These are phyloP conservation scores for Aphis gossypii DNA, from an alignment of 1,140 invertebrate species.

Conservation along the genomic window DNA sequence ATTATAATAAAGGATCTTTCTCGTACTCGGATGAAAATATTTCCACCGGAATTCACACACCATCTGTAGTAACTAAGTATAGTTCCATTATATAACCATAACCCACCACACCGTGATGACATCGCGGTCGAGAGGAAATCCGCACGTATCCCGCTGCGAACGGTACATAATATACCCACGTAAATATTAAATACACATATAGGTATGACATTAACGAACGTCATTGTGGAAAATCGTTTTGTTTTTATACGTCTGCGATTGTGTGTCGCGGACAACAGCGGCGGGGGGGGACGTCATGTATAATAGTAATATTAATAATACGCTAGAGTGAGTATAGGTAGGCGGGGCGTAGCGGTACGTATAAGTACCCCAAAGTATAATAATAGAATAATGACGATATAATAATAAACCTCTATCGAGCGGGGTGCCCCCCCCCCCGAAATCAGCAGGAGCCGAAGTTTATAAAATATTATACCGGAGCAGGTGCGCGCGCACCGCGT, in stretches of 20 bases:
- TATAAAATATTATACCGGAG: not conserved
- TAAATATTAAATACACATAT: no score
- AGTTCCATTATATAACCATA: no score
- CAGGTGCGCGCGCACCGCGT: conserved; percentile 21
- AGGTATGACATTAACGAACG: no score
- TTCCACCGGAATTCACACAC: no score
- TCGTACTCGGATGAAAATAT: no score
- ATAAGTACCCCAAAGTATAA: not conserved
- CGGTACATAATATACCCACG: no score
- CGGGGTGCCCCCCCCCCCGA: not conserved
- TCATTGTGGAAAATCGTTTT: not conserved
- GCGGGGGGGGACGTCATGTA: not conserved
- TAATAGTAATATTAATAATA: not conserved
- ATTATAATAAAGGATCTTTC: no score
- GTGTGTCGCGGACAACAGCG: not conserved
- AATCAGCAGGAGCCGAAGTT: conserved; percentile 12
- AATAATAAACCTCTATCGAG: not conserved
- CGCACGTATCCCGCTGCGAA: no score
- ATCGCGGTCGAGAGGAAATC: no score
- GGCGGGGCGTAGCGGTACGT: not conserved
- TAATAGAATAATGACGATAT: conserved; percentile 11
- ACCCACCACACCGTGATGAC: no score
- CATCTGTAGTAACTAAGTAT: no score
- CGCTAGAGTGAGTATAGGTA: not conserved
- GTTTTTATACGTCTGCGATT: not conserved